Evolutionary conservation across 2,888 invertebrate species (phyloP).

Genomic region (Pemphredon lugubris): DNA sequence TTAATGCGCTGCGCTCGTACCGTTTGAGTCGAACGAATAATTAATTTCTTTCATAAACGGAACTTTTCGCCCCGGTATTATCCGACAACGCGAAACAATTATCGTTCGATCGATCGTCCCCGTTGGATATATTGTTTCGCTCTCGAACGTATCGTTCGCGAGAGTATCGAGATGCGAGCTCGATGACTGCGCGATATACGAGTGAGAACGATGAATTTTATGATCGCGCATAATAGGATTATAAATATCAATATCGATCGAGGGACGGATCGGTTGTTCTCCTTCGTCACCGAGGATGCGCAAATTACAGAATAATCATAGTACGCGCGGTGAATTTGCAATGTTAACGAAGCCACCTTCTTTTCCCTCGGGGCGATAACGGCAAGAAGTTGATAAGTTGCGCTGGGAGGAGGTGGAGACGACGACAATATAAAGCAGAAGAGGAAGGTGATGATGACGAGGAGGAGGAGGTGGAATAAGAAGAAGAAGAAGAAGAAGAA

Average conservation of each 20-base stretch:
- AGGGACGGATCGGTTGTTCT: slow-evolving; percentile 4
- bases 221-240: slow-evolving; percentile 22
- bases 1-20: too few species aligned
- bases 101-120: too few species aligned
- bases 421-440: too few species aligned
- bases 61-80: too few species aligned
- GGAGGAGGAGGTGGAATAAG: slow-evolving; percentile 22
- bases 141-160: too few species aligned
- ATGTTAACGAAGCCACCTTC: slow-evolving; percentile 44
- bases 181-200: slow-evolving; percentile 31
- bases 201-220: slow-evolving; percentile 22
- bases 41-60: too few species aligned
- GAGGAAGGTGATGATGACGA: slow-evolving; percentile 31
- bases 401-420: slow-evolving; percentile 31
- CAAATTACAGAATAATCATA: slow-evolving; percentile 29
- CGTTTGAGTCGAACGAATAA: too few species aligned
- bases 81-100: too few species aligned
- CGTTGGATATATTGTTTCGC: too few species aligned
- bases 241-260: slow-evolving; percentile 43
- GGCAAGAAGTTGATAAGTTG: slow-evolving; percentile 58
- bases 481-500: slow-evolving; percentile 23
- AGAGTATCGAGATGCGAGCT: background rate
- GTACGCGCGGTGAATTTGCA: slow-evolving; percentile 37
- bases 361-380: slow-evolving; percentile 43
- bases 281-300: background rate